phyloP scores from a whole-genome alignment of 2,888 invertebrate species.

The Cremastobaeus sp. region DNA sequence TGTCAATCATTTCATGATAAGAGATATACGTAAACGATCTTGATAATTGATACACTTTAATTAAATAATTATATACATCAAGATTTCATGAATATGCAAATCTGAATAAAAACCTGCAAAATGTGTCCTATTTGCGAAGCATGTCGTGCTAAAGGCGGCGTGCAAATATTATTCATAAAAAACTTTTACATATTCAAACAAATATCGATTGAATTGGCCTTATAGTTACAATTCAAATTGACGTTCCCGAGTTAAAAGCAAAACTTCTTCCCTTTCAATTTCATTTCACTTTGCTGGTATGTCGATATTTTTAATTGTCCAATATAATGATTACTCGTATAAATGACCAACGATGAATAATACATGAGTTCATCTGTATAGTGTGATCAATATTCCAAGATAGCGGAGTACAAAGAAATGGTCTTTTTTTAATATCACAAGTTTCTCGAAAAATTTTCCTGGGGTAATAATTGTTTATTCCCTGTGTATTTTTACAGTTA shows the following conservation, averaged over 20 bases:
- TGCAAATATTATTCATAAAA: conserved; percentile 29
- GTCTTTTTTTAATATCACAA: conserved; percentile 22
- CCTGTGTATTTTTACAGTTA: no score
- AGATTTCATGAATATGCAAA: background rate
- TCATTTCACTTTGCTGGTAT: conserved; percentile 9
- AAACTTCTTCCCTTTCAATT: conserved; percentile 25
- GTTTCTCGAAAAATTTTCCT: no score
- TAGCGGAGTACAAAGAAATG: conserved; percentile 11
- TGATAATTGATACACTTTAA: no score
- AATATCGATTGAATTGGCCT: conserved; percentile 17
- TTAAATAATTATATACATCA: no score
- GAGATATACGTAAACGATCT: no score
- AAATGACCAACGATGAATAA: conserved; percentile 37
- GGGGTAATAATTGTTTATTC: no score
- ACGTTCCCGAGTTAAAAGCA: conserved; percentile 22
- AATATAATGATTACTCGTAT: conserved; percentile 42
- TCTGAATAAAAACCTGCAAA: background rate
- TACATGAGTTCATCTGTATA: conserved; percentile 42
- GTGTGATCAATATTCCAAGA: conserved; percentile 47
- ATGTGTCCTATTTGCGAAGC: conserved; percentile 3
- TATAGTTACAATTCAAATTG: conserved; percentile 10
- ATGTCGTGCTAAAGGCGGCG: conserved; percentile 3
- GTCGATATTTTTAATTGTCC: conserved; percentile 32
- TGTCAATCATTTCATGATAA: no score
- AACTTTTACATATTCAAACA: conserved; percentile 40